These are phyloP conservation scores for Phataginus tricuspis DNA, from an alignment of 2,797 vertebrate genomes.

Conservation along the genomic window DNA sequence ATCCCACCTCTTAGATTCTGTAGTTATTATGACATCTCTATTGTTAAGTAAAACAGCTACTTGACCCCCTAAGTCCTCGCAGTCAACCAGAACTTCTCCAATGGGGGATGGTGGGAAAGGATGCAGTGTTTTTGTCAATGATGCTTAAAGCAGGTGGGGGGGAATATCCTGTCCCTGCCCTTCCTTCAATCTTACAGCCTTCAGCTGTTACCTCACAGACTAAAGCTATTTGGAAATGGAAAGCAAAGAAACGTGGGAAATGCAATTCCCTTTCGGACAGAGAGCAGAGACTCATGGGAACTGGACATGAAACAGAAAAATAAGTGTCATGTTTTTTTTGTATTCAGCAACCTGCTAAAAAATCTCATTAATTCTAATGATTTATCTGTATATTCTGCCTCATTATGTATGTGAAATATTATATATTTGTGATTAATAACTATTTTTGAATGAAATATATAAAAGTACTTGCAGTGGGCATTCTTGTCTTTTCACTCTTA, in stretches of 20 bases:
- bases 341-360: background rate
- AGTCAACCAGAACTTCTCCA: background rate
- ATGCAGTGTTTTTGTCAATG: background rate
- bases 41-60: background rate
- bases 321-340: background rate
- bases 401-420: background rate
- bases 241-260: background rate
- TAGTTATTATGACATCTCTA: background rate
- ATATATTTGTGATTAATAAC: background rate
- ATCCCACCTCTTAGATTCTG: background rate
- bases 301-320: background rate
- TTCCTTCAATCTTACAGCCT: background rate
- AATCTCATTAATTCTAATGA: background rate
- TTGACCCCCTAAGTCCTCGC: background rate
- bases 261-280: background rate
- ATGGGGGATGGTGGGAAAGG: fast-evolving
- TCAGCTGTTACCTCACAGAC: background rate
- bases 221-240: background rate
- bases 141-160: background rate
- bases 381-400: background rate
- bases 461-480: background rate
- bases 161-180: background rate
- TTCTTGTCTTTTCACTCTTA: background rate
- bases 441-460: background rate
- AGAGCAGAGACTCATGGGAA: background rate